A percentile compares a stretch with the other conserved stretches of the same genome.
Evolutionary conservation across 2,113 vertebrate species (phyloP).

Genomic region (Eidolon helvum): DNA sequence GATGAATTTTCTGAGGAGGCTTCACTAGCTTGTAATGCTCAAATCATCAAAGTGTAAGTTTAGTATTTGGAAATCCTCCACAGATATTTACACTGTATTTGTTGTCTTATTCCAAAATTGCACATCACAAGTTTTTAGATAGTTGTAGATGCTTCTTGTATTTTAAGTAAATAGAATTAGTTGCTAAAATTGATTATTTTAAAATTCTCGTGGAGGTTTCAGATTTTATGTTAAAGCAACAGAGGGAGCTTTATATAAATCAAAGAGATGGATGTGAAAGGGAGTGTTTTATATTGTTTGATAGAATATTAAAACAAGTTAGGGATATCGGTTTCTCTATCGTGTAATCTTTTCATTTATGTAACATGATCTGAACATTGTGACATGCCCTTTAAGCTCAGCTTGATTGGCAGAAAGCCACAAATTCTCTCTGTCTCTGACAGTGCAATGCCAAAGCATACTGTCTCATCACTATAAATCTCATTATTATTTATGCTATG

Average conservation of each 20-base stretch:
- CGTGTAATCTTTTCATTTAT: slow-evolving; percentile 66
- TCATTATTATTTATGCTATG: slow-evolving; percentile 73
- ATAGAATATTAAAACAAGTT: slow-evolving; percentile 28
- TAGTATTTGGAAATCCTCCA: not conserved
- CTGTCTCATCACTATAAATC: slow-evolving; percentile 58
- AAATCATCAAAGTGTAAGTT: not conserved
- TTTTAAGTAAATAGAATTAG: not conserved
- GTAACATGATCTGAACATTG: slow-evolving; percentile 52
- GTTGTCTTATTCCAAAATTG: not conserved
- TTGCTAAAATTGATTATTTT: not conserved
- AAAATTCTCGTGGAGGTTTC: not conserved
- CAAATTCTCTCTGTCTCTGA: slow-evolving; percentile 48
- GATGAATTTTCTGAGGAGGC: not conserved
- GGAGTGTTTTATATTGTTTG: not conserved
- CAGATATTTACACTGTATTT: not conserved
- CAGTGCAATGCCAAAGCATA: slow-evolving; percentile 64
- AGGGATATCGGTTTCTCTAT: slow-evolving; percentile 58
- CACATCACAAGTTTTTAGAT: not conserved
- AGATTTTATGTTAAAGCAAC: not conserved
- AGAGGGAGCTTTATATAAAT: not conserved
- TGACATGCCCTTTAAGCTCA: slow-evolving; percentile 72
- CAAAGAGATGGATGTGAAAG: not conserved
- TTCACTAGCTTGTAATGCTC: not conserved
- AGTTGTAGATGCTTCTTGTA: not conserved
- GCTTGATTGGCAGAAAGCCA: slow-evolving; percentile 69